Evolutionary conservation across 2,113 vertebrate species (phyloP).

Genomic region (Protobothrops flavoviridis): DNA sequence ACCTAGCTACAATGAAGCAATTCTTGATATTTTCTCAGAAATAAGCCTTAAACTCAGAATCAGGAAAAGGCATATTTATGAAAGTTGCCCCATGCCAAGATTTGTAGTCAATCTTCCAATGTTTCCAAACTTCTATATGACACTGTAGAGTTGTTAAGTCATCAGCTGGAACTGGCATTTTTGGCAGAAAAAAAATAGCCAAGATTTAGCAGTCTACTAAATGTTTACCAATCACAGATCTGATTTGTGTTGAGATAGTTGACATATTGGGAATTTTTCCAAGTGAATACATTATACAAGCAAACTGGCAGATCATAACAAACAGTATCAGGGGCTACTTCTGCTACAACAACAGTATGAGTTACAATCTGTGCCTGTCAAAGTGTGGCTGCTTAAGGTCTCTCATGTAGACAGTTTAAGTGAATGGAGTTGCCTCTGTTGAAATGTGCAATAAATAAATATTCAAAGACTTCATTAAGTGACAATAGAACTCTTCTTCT

Average conservation of each 20-base stretch:
- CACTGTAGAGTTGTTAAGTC: background rate
- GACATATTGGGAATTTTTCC: slow-evolving; percentile 42
- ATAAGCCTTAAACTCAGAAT: background rate
- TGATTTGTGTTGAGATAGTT: slow-evolving; percentile 29
- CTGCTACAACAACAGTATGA: slow-evolving; percentile 18
- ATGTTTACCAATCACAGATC: slow-evolving; percentile 40
- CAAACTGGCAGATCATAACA: slow-evolving; percentile 29
- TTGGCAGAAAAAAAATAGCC: slow-evolving; percentile 30
- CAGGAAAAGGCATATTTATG: background rate
- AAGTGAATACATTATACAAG: slow-evolving; percentile 6
- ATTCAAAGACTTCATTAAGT: background rate
- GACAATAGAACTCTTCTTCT: background rate
- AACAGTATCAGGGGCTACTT: slow-evolving; percentile 29
- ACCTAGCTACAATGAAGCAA: background rate
- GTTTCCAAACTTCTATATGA: slow-evolving; percentile 18
- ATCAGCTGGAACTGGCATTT: slow-evolving; percentile 20
- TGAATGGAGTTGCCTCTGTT: background rate
- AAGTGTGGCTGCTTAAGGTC: slow-evolving; percentile 13
- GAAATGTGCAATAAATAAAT: background rate
- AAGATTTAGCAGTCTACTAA: slow-evolving; percentile 15
- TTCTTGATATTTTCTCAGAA: background rate
- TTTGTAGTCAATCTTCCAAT: slow-evolving; percentile 24
- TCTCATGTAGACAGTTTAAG: slow-evolving; percentile 20
- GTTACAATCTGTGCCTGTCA: background rate
- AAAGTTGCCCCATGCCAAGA: background rate